A percentile compares a stretch with the other conserved stretches of the same genome.
Evolutionary conservation across 2,888 invertebrate species (phyloP).

Genomic region (Cantharis lateralis): DNA sequence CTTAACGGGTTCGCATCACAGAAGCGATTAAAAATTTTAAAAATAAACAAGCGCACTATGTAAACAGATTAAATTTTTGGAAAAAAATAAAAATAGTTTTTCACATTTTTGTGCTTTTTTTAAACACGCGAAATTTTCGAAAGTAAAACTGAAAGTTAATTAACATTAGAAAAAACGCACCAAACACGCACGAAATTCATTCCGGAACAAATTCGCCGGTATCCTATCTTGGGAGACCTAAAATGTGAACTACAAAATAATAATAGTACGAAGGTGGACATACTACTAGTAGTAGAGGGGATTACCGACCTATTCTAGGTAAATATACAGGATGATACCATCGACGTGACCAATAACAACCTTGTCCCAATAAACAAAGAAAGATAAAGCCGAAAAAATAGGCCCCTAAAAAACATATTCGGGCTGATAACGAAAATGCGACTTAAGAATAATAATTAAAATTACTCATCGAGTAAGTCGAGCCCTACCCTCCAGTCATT

Average conservation of each 20-base stretch:
- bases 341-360: background rate
- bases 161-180: background rate
- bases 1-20: background rate
- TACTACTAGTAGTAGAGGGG: conserved; percentile 27
- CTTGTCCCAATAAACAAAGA: background rate
- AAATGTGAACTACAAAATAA: conserved; percentile 32
- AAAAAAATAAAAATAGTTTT: background rate
- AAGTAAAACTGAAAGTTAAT: background rate
- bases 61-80: background rate
- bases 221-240: conserved; percentile 19
- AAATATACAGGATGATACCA: conserved; percentile 1
- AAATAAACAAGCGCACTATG: background rate
- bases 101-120: background rate
- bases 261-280: conserved; percentile 34
- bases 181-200: background rate
- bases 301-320: conserved; percentile 24
- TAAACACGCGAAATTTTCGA: background rate
- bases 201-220: background rate
- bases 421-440: background rate
- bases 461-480: background rate
- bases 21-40: background rate
- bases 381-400: background rate
- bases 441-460: background rate
- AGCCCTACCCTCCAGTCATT: background rate
- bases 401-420: background rate